Conservation (phyloP, 2,113 vertebrate species). For the zebrafish (Danio rerio) region GRCz12tu NC_133187.1:19715001-19715500, state of each 20-base stretch:
- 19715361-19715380: conserved; percentile 62
- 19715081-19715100: conserved; percentile 10
- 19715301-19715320: conserved; percentile 65
- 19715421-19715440: background rate
- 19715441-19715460: background rate
- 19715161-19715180: conserved; percentile 49
- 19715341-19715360: conserved; percentile 59
- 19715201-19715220: conserved; percentile 65
- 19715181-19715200: conserved; percentile 62
- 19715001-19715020: conserved; percentile 15
- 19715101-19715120: conserved; percentile 52
- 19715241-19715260: conserved; percentile 62
- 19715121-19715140: conserved; percentile 65
- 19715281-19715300: conserved; percentile 71
- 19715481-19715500: background rate
- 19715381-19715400: conserved; percentile 52
- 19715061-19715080: conserved; percentile 20
- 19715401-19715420: conserved; percentile 43
- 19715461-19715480: background rate
- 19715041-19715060: conserved; percentile 5
- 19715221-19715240: conserved; percentile 63
- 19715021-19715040: conserved; percentile 35
- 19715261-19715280: conserved; percentile 70
- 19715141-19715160: conserved; percentile 47
- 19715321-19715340: conserved; percentile 47